Conservation (phyloP, 1,140 invertebrate genomes). For the Venustaconcha ellipsiformis region DNA sequence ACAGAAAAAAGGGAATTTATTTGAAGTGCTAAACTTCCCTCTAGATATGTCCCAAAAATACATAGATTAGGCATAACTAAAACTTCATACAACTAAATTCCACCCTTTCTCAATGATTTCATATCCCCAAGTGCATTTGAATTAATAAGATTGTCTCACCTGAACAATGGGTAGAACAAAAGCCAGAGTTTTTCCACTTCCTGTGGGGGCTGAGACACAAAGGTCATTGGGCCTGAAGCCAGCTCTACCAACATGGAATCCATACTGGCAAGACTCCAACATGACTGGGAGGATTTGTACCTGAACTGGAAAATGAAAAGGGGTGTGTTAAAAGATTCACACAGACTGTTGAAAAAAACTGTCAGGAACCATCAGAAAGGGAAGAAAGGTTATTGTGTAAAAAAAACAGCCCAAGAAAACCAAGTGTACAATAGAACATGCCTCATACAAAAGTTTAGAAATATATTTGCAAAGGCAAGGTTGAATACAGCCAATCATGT, state of each 20-base stretch:
- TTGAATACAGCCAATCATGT: no score
- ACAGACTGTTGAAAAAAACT: neutral
- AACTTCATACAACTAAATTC: no score
- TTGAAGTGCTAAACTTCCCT: no score
- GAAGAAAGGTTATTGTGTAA: neutral
- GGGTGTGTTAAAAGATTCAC: no score
- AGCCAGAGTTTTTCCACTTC: conserved; percentile 96
- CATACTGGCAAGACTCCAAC: conserved; percentile 65
- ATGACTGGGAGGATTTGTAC: conserved; percentile 85
- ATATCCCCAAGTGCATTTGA: no score
- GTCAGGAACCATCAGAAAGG: neutral
- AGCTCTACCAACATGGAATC: conserved; percentile 42
- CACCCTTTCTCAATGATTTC: no score
- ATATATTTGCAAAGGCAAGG: neutral
- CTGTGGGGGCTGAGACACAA: conserved; percentile 97
- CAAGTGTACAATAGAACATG: neutral
- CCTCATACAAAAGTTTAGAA: neutral
- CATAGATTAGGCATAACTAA: no score
- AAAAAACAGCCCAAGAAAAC: neutral
- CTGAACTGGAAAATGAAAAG: conserved; percentile 78
- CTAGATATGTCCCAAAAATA: no score
- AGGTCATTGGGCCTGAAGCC: conserved; percentile 80
- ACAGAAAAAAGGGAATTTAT: no score
- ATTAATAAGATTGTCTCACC: conserved; percentile 38
- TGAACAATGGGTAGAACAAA: conserved; percentile 95